Conservation (phyloP, 1,140 invertebrate species). For the Lasioglossum albipes region DNA sequence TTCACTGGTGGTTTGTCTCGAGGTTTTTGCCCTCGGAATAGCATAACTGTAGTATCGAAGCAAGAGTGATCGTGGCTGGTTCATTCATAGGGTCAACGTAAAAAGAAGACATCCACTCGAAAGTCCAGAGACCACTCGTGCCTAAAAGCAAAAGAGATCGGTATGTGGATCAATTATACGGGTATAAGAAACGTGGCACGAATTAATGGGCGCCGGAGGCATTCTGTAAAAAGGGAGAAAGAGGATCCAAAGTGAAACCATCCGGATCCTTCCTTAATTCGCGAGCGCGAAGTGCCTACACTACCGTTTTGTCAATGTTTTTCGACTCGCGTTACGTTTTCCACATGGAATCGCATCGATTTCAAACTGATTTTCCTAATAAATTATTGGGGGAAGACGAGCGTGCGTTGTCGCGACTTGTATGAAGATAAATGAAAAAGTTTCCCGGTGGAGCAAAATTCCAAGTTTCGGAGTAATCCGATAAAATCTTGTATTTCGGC, state of each 20-base stretch:
- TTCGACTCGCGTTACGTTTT: no score
- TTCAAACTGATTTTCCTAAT: no score
- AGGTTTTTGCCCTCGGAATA: not conserved
- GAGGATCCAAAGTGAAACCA: conserved; percentile 34
- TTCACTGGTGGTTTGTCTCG: no score
- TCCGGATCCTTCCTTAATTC: conserved; percentile 9
- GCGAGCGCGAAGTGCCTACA: not conserved
- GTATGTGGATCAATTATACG: conserved; percentile 56
- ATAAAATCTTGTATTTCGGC: no score
- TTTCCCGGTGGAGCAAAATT: no score
- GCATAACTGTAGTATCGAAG: conserved; percentile 3
- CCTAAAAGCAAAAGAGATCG: conserved; percentile 58
- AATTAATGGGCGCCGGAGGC: conserved; percentile 49
- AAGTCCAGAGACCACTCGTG: conserved; percentile 50
- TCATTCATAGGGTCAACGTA: conserved; percentile 32
- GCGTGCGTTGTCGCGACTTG: no score
- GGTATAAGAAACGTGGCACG: conserved; percentile 51
- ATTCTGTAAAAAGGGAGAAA: conserved; percentile 5
- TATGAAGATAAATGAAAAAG: no score
- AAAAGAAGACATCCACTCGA: conserved; percentile 52
- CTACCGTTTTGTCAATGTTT: no score
- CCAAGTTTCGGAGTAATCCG: no score
- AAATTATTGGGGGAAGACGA: no score
- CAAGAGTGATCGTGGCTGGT: conserved; percentile 5
- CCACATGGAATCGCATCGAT: no score